Conservation (phyloP, 2,113 vertebrate genomes). For the Aldabrachelys gigantea region DNA sequence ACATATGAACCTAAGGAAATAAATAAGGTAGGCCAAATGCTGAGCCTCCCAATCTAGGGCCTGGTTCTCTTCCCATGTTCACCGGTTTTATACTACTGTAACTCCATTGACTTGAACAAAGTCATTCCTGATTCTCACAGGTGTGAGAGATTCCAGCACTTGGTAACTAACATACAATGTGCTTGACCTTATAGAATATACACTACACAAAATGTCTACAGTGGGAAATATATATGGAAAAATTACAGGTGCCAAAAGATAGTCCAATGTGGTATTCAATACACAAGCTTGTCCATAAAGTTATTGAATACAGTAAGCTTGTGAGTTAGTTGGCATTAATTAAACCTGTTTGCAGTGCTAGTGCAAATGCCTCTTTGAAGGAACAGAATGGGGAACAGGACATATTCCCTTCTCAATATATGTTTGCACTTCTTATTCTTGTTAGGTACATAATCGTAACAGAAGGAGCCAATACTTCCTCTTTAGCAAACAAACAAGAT, state of each 20-base stretch:
- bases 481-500: not conserved
- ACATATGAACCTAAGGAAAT: not conserved
- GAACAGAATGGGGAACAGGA: not conserved
- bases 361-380: not conserved
- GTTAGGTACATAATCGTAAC: not conserved
- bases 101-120: constrained; percentile 21
- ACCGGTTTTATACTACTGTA: not conserved
- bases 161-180: not conserved
- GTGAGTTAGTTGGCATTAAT: not conserved
- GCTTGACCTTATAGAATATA: not conserved
- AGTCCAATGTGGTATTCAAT: not conserved
- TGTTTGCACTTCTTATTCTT: not conserved
- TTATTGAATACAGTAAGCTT: constrained; percentile 4
- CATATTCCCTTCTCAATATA: not conserved
- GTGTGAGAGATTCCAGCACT: constrained; percentile 1
- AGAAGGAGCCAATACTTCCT: not conserved
- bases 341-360: not conserved
- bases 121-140: constrained; percentile 28
- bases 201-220: not conserved
- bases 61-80: not conserved
- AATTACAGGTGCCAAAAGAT: not conserved
- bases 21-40: not conserved
- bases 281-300: not conserved
- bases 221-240: not conserved
- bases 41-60: not conserved